Evolutionary conservation across 1,140 invertebrate genomes (phyloP), one percentile per base, ranked within the genome.

Genomic region (Panagrolaimus sp.): DNA sequence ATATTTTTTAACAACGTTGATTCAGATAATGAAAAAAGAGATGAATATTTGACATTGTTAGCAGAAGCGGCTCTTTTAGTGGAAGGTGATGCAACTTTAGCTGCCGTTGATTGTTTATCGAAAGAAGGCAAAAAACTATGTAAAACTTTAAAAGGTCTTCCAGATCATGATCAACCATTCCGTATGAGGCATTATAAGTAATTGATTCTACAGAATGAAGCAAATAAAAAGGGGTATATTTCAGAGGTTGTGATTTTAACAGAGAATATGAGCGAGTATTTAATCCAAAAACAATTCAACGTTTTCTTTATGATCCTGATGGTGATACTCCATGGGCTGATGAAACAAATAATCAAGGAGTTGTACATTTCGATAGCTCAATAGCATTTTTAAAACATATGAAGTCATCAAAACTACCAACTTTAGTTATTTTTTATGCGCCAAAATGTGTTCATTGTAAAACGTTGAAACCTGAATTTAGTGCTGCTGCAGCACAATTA

Each of bases 381-480:
- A 57, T 1, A 20, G 13, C 9, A 20, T 8, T 57, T 57, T 57
- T 25, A 8, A 11, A 20, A 57, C 11, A 11, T 25, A 11, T 20
- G 11, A 11, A 57, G 11, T 20, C 51, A 20, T 38, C 31, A 38
- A 20, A 20, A n/a, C 9, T 25, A 20, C 51, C 20, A 8, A 57
- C 20, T 16, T 57, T 57, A 16, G 51, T 57, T 20, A 25, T 57
- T 14, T 57, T 57, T 57, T 57, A 57, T 25, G 51, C 51, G 11
- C 51, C 51, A 57, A 27, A 27, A 27, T 57, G 51, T 13, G 51
- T 20, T 57, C 51, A 57, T 8, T 57, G 51, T 16, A 57, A 57
- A 57, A 57, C 9, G 1, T 11, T 57, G 9, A 57, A 57, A 13
- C 51, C 51, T 1, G 13, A 57, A 23, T 57, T 57, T 27, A 16